Percentiles rank a stretch among this genome's conserved stretches.
Conservation (phyloP, 2,888 invertebrate species). For the Drosophila diplacantha region DNA sequence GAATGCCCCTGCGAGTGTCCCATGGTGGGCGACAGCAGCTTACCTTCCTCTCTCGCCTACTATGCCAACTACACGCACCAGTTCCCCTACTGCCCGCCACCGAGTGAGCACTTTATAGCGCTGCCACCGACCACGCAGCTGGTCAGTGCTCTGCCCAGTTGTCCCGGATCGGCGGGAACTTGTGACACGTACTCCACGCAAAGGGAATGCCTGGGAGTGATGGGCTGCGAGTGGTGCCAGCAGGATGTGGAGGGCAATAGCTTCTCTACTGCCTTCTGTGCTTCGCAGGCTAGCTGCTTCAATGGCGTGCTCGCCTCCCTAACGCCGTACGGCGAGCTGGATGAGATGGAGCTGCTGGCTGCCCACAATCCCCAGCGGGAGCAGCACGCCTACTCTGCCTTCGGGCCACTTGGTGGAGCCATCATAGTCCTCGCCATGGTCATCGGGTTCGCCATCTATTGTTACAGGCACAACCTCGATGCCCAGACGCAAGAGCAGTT, state of each 20-base stretch:
- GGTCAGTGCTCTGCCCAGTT: constrained; percentile 81
- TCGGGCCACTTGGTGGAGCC: constrained; percentile 92
- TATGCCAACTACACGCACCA: constrained; percentile 70
- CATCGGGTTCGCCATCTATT: constrained; percentile 89
- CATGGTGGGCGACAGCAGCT: constrained; percentile 68
- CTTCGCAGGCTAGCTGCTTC: constrained; percentile 88
- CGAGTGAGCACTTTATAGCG: constrained; percentile 67
- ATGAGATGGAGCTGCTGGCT: constrained; percentile 73
- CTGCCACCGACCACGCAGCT: constrained; percentile 73
- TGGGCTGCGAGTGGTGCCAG: constrained; percentile 96
- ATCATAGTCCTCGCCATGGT: constrained; percentile 89
- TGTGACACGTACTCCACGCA: constrained; percentile 84
- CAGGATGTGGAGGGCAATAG: constrained; percentile 86
- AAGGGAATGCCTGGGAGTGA: constrained; percentile 83
- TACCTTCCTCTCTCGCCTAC: constrained; percentile 39
- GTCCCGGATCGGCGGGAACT: constrained; percentile 81
- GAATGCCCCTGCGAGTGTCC: constrained; percentile 97
- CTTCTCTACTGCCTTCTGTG: constrained; percentile 86
- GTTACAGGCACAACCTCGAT: constrained; percentile 84
- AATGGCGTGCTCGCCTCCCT: constrained; percentile 90
- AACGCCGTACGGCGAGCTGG: constrained; percentile 83
- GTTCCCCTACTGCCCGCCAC: constrained; percentile 75
- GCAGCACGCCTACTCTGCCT: constrained; percentile 83
- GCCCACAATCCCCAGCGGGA: constrained; percentile 74
- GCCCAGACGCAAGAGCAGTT: constrained; percentile 77